Conservation (phyloP, 35 echinoderm and acorn worm species). For the Amphiura filiformis region DNA sequence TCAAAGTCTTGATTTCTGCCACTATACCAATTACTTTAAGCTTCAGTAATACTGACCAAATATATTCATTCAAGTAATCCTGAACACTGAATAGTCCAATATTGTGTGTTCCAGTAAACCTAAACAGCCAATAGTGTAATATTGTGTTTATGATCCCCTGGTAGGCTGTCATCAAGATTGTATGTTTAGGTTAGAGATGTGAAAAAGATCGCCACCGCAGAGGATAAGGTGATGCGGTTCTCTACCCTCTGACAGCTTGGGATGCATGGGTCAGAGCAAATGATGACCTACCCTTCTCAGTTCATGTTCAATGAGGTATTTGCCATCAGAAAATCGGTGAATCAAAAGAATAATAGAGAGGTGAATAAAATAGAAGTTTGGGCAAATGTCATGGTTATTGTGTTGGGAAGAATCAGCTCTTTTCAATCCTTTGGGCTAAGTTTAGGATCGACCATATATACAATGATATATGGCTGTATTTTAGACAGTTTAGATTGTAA, state of each 20-base stretch:
- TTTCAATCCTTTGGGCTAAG: too few relatives aligned
- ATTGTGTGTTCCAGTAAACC: not conserved
- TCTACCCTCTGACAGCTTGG: constrained; percentile 12
- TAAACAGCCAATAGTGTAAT: not conserved
- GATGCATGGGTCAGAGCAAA: not conserved
- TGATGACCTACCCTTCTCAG: not conserved
- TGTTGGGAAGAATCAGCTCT: too few relatives aligned
- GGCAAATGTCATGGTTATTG: too few relatives aligned
- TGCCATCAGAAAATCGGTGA: not conserved
- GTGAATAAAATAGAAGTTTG: not conserved
- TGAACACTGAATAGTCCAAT: too few relatives aligned
- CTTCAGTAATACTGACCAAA: too few relatives aligned
- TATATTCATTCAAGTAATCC: too few relatives aligned
- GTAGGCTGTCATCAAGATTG: not conserved
- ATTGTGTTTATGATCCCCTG: constrained; percentile 9
- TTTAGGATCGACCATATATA: too few relatives aligned
- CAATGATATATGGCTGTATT: too few relatives aligned
- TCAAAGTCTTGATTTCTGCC: too few relatives aligned
- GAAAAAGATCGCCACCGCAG: not conserved
- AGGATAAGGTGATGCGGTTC: not conserved
- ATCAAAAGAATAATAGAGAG: not conserved
- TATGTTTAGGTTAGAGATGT: constrained; percentile 11
- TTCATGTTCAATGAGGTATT: not conserved
- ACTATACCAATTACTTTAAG: too few relatives aligned
- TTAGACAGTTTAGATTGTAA: too few relatives aligned